phyloP scores from a whole-genome alignment of 2,113 vertebrate species.

The Apodemus sylvaticus region DNA sequence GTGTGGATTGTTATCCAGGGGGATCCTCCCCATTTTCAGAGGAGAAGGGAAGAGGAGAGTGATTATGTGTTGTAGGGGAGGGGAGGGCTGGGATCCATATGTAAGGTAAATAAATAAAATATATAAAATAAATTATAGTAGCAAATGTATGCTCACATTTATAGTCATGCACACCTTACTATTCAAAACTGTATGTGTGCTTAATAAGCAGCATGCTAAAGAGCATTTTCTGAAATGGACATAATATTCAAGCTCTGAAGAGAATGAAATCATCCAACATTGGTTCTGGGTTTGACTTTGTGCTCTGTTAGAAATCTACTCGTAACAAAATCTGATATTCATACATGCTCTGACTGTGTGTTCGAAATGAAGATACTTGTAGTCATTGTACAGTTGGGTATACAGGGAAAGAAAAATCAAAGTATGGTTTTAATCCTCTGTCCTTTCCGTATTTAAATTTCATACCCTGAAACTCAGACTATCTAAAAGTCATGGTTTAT shows the following conservation, averaged over 20 bases:
- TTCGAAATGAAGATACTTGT: background rate
- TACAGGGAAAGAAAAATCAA: background rate
- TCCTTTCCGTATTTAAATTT: background rate
- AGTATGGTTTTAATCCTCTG: background rate
- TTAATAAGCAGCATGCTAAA: background rate
- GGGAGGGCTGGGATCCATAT: no score
- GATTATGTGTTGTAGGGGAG: no score
- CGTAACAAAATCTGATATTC: background rate
- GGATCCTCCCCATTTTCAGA: no score
- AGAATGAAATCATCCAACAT: background rate
- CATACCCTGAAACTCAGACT: background rate
- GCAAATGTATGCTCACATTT: background rate
- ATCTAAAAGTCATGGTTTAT: background rate
- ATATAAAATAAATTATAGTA: background rate
- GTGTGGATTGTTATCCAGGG: no score
- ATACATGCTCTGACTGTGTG: background rate
- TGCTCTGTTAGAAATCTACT: background rate
- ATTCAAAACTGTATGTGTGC: background rate
- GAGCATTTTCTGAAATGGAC: background rate
- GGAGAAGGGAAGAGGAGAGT: no score
- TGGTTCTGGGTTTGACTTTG: background rate
- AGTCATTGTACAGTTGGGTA: background rate
- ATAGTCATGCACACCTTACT: background rate
- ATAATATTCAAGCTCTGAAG: background rate
- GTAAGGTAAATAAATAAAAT: no score